These are phyloP conservation scores for Platichthys stellatus DNA, from an alignment of 2,113 vertebrate species.

Conservation along the genomic window DNA sequence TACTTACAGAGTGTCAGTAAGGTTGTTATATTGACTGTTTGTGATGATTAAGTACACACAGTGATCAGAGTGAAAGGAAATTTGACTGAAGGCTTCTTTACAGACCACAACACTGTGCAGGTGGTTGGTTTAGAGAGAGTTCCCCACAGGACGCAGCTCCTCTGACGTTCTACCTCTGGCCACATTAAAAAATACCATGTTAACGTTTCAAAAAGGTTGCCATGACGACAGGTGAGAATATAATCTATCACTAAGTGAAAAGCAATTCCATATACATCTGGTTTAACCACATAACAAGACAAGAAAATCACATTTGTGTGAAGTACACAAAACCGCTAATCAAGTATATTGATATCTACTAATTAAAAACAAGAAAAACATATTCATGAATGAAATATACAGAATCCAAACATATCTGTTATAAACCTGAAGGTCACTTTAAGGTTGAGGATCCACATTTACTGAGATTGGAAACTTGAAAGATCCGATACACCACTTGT, in stretches of 20 bases:
- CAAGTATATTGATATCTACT: slow-evolving; percentile 91
- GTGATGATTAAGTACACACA: too few species aligned
- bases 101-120: slow-evolving; percentile 11
- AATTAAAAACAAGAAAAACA: slow-evolving; percentile 80
- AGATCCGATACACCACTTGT: slow-evolving; percentile 66
- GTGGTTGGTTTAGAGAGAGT: neutral
- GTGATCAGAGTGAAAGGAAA: too few species aligned
- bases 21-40: too few species aligned
- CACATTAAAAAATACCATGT: slow-evolving; percentile 85
- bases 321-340: slow-evolving; percentile 91
- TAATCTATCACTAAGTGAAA: slow-evolving; percentile 87
- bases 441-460: slow-evolving; percentile 38
- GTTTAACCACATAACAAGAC: slow-evolving; percentile 88
- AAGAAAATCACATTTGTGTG: slow-evolving; percentile 92
- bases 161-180: slow-evolving; percentile 90
- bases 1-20: too few species aligned
- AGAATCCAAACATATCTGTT: slow-evolving; percentile 85
- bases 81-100: neutral
- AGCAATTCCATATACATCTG: slow-evolving; percentile 90
- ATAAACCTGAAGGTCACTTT: slow-evolving; percentile 87
- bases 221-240: slow-evolving; percentile 83
- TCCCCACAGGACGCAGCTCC: slow-evolving; percentile 67
- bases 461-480: slow-evolving; percentile 69
- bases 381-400: slow-evolving; percentile 92
- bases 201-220: slow-evolving; percentile 75